Evolutionary conservation across 2,113 vertebrate genomes (phyloP), one percentile per base, ranked within the genome.

Genomic region (Phyllopteryx taeniolatus): DNA sequence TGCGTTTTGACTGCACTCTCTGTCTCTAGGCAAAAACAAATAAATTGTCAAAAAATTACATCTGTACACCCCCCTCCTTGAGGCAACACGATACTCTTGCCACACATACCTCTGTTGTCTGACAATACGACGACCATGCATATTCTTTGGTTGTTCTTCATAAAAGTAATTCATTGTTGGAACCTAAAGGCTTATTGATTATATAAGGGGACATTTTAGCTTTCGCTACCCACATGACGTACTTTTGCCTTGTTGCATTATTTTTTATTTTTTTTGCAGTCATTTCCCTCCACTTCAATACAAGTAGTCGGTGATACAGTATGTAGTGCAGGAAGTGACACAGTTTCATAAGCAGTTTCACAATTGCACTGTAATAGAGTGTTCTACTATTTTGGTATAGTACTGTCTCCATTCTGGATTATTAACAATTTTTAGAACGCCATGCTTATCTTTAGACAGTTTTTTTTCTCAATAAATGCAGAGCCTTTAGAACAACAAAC

Each of bases 11-110:
- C 91, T 93, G 87, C 13, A 31, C 82, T 91, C 88, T 90, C 59
- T 93, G 91, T 95, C 93, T 79, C 88, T 91, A 91, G 91, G 92
- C 92, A 91, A 89, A 89, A 91, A 81, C 79, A 91, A 91, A 91
- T 90, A 92, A 91, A 80, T 71, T 60, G 56, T 5, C 33, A 59
- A 87, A 77, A 80, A 80, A 75, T 56, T 8, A 56, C 6, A 44
- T 43, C 15, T 62, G 33, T 62, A 62, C 33, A 17, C 9, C 20
- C 33, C 35, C 15, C 5, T 93, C 94, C 92, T 94, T 94, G 93
- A 94, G 95, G 94, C 84, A 78, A 81, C 84, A 89, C 69, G 67
- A 79, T 67, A 66, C 68, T 75, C 81, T 85, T 78, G 56, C 67
- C 56, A 49, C 31, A 10, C 59, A 68, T 72, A 71, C 70, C 59